Evolutionary conservation across 2,888 invertebrate species (phyloP).

Genomic region (Cepaea hortensis): DNA sequence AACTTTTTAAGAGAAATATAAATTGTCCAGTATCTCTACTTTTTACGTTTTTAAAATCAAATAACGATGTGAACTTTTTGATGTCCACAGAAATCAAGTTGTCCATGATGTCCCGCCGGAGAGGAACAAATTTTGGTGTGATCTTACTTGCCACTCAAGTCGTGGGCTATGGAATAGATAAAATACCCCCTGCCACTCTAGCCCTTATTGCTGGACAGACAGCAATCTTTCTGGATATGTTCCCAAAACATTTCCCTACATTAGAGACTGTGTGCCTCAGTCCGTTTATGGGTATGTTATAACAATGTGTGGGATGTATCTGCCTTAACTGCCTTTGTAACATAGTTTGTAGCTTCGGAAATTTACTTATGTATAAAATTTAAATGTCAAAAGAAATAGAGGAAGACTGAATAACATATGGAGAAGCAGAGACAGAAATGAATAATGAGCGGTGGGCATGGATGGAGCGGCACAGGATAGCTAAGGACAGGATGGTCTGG

Average conservation of each 20-base stretch:
- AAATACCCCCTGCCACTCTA: slow-evolving; percentile 80
- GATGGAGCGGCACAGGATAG: no score
- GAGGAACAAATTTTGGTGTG: slow-evolving; percentile 53
- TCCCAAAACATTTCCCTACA: slow-evolving; percentile 57
- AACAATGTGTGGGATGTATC: neutral
- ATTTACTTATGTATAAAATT: neutral
- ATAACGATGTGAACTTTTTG: no score
- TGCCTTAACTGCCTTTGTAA: neutral
- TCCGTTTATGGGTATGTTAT: slow-evolving; percentile 64
- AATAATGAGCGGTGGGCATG: no score
- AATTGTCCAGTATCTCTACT: no score
- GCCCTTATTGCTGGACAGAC: slow-evolving; percentile 78
- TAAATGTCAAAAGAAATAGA: neutral
- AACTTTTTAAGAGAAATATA: no score
- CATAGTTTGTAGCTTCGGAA: neutral
- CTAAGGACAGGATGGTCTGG: no score
- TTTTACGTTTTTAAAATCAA: no score
- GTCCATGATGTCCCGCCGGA: slow-evolving; percentile 11
- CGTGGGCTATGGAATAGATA: slow-evolving; percentile 67
- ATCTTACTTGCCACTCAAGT: slow-evolving; percentile 63
- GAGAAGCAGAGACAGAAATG: no score
- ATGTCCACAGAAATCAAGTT: no score
- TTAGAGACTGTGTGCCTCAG: slow-evolving; percentile 79
- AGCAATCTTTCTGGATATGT: slow-evolving; percentile 73
- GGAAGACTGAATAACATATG: no score